A percentile compares a stretch with the other conserved stretches of the same genome.
These are phyloP conservation scores for Vidua macroura DNA, from an alignment of 2,113 vertebrate species.

Conservation along the genomic window DNA sequence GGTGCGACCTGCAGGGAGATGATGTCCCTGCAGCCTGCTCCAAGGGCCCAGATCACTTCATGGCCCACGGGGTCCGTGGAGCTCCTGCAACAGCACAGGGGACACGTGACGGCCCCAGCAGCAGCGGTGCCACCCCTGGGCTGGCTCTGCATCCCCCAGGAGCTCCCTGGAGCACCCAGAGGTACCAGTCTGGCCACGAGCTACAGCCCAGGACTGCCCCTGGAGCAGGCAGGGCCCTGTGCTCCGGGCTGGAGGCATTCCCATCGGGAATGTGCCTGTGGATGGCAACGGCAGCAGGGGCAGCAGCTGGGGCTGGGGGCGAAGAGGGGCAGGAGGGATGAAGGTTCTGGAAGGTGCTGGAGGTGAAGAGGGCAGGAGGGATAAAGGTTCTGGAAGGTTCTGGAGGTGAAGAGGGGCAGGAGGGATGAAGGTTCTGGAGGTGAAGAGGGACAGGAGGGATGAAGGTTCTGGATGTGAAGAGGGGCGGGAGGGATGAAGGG, in stretches of 20 bases:
- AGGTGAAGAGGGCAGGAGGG: neutral
- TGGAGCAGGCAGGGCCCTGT: neutral
- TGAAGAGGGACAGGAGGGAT: too few species aligned
- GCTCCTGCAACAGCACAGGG: slow-evolving; percentile 77
- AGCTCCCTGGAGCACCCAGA: neutral
- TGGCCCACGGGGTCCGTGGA: slow-evolving; percentile 96
- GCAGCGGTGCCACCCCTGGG: rapidly evolving
- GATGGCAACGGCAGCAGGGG: neutral
- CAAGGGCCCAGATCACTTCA: slow-evolving; percentile 97
- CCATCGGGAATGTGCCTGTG: neutral
- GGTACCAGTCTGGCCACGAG: neutral
- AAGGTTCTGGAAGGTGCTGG: neutral
- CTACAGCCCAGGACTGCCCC: neutral
- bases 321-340: too few species aligned
- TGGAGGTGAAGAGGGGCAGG: neutral
- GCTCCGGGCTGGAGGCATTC: neutral
- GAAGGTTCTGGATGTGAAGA: too few species aligned
- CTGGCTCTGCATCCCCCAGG: neutral
- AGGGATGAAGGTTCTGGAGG: too few species aligned
- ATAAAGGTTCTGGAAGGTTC: neutral
- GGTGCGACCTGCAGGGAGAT: slow-evolving; percentile 98
- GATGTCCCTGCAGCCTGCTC: slow-evolving; percentile 97
- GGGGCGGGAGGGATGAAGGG: neutral
- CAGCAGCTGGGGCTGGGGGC: neutral
- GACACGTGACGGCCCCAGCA: rapidly evolving